Evolutionary conservation across 1,140 invertebrate species (phyloP).

Genomic region (Procambarus virginalis): DNA sequence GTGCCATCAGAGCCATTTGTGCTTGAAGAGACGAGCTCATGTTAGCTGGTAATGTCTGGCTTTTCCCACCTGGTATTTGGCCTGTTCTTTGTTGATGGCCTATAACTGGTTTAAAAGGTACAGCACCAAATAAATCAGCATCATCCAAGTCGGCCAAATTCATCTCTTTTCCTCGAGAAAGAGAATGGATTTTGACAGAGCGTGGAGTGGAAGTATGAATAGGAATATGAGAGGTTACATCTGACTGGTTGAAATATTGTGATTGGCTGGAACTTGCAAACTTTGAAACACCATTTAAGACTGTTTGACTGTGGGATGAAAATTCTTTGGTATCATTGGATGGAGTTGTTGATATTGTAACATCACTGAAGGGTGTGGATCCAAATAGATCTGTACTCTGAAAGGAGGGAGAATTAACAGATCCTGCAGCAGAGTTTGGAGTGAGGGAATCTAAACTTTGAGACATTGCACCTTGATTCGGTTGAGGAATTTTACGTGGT

Average conservation of each 20-base stretch:
- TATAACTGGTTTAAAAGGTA: constrained; percentile 78
- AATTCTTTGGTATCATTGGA: constrained; percentile 54
- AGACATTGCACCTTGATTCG: constrained; percentile 42
- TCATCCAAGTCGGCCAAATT: constrained; percentile 46
- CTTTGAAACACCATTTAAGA: constrained; percentile 64
- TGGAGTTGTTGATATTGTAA: constrained; percentile 69
- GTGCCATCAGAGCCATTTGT: constrained; percentile 64
- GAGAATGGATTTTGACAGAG: constrained; percentile 41
- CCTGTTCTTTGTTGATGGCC: constrained; percentile 69
- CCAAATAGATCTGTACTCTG: constrained; percentile 71
- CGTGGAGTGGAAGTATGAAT: constrained; percentile 64
- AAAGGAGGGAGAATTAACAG: constrained; percentile 44
- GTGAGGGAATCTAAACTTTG: constrained; percentile 66
- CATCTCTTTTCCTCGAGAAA: constrained; percentile 21
- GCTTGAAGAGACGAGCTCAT: constrained; percentile 64
- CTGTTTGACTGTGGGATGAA: constrained; percentile 17
- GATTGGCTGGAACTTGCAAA: constrained; percentile 60
- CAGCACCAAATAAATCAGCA: constrained; percentile 79
- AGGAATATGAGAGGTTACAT: constrained; percentile 45
- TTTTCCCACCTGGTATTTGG: constrained; percentile 30
- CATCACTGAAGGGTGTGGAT: constrained; percentile 70
- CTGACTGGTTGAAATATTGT: constrained; percentile 50
- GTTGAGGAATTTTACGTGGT: constrained; percentile 15
- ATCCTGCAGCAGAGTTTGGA: constrained; percentile 38
- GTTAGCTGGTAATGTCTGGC: constrained; percentile 64